A percentile compares a stretch with the other conserved stretches of the same genome.
phyloP scores from a whole-genome alignment of 2,113 vertebrate species.

The Pseudorectes ferrugineus region DNA sequence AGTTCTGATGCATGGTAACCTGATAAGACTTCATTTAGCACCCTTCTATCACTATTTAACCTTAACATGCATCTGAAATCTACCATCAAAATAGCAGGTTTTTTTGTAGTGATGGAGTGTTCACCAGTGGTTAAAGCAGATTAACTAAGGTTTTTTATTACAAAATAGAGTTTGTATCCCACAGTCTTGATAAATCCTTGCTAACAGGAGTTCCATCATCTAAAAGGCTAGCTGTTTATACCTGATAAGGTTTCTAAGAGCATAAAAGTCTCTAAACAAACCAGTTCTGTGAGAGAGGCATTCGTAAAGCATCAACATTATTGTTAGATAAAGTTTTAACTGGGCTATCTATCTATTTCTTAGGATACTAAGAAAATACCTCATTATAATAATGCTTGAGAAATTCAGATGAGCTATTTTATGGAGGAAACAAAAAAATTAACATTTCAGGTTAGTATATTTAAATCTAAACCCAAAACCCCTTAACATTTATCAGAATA shows the following conservation, averaged over 20 bases:
- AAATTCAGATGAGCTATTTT: background rate
- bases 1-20: constrained; percentile 40
- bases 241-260: constrained; percentile 11
- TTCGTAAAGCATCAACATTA: background rate
- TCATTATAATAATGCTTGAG: background rate
- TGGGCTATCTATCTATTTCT: background rate
- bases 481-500: background rate
- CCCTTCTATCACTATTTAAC: constrained; percentile 43
- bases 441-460: background rate
- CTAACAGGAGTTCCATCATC: background rate
- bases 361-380: background rate
- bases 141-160: background rate
- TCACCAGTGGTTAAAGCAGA: background rate
- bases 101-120: background rate
- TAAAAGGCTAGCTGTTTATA: constrained; percentile 1
- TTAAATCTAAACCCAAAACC: background rate
- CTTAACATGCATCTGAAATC: background rate
- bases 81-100: background rate
- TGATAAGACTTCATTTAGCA: constrained; percentile 71
- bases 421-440: background rate
- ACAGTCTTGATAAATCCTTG: background rate
- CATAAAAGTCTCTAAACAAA: background rate
- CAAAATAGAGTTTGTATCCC: background rate
- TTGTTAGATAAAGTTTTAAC: background rate
- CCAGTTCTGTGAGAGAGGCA: background rate